phyloP scores from a whole-genome alignment of 2,113 vertebrate genomes.

The Atrichornis clamosus region DNA sequence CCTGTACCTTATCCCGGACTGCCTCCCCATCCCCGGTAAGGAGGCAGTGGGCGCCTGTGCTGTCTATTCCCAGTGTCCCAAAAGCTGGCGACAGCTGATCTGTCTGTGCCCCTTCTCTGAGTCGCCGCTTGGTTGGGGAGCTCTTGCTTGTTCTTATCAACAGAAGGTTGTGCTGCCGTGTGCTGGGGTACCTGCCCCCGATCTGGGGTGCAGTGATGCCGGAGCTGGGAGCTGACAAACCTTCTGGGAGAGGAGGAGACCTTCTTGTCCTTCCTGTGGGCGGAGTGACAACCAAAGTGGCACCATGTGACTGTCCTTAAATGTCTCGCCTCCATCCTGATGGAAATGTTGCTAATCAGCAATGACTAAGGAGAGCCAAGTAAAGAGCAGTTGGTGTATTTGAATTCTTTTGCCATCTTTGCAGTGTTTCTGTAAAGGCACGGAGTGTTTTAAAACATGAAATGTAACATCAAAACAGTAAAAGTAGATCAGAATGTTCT shows the following conservation, averaged over 20 bases:
- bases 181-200: accelerated
- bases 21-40: neutral
- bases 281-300: accelerated
- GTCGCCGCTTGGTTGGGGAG: neutral
- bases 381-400: conserved; percentile 11
- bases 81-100: neutral
- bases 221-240: accelerated
- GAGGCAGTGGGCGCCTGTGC: neutral
- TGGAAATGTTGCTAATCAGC: neutral
- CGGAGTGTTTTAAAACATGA: conserved; percentile 39
- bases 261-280: neutral
- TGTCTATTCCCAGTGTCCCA: accelerated
- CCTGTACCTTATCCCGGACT: neutral
- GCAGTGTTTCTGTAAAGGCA: conserved; percentile 27
- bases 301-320: neutral
- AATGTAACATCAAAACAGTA: conserved; percentile 41
- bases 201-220: neutral
- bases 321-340: neutral
- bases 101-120: neutral
- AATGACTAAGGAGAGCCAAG: neutral
- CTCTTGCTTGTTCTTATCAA: neutral
- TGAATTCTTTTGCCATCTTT: conserved; percentile 5
- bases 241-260: neutral
- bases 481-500: conserved; percentile 63
- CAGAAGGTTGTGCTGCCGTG: accelerated